Base-by-base conservation (phyloP, 2,888 invertebrate genomes). In the Spatulosminthurus flaviceps region DNA sequence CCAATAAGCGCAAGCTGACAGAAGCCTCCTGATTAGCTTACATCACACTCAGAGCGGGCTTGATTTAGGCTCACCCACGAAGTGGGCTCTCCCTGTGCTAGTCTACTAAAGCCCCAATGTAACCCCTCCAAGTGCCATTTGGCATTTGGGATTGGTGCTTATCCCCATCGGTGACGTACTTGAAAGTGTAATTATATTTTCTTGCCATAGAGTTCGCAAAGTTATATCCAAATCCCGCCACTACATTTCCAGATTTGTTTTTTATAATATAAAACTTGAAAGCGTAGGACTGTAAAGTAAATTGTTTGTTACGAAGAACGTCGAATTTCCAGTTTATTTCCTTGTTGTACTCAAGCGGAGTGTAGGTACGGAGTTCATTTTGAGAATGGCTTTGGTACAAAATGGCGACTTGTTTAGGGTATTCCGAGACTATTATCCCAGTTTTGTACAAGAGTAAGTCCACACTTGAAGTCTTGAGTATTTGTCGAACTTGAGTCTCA, bases 171-270 rank as follows among this genome's bases (percentile, higher is more conserved):
- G 21, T n/a, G 28, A 16, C 1, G 34, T 16, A n/a, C 7, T 70
- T 19, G 5, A 67, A 71, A 41, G 34, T 41, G 61, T 42, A 69
- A 42, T 42, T 60, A 13, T 21, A 19, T 60, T 19, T 60, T 60
- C 16, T 60, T 4, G 60, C 60, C 5, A 60, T 7, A 60, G 60
- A 89, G 5, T 1, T 28, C 7, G 22, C 28, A 26, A 26, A 21
- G 29, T 26, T 67, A 16, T 60, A 60, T 2, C 60, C 60, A 7
- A 60, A 19, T 60, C 60, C 60, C 19, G 7, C 60, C 19, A 60
- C 60, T 5, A 16, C n/a, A 21, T 4, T 7, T 4, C 60, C 60
- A 21, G 19, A 60, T 13, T 60, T 60, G 4, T 7, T 4, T 60
- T 5, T 60, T 21, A 21, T 60, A 21, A 60, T 60, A 9, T 60